Evolutionary conservation across 2,797 vertebrate species (phyloP).

Genomic region (Erithacus rubecula): DNA sequence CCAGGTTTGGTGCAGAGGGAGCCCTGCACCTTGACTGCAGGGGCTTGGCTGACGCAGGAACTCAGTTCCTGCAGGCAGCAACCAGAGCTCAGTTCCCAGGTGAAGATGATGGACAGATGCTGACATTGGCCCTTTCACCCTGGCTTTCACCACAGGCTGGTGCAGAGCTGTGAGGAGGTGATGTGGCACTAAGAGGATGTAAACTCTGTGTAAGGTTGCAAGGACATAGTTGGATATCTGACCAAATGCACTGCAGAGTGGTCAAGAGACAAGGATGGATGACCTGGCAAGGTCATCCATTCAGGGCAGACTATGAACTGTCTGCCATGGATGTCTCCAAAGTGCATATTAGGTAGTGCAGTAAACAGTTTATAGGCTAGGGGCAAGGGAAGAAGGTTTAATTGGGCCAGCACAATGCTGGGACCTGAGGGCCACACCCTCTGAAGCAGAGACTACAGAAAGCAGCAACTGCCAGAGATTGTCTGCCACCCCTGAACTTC

Average conservation of each 20-base stretch:
- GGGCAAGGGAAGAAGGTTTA: neutral
- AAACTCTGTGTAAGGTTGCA: neutral
- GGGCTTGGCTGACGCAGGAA: neutral
- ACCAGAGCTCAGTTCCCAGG: neutral
- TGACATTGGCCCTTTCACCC: neutral
- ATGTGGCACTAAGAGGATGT: neutral
- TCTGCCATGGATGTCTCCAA: neutral
- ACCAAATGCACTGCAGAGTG: neutral
- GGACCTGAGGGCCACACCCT: neutral
- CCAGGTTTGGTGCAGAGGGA: neutral
- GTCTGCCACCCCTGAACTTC: neutral
- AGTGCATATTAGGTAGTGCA: neutral
- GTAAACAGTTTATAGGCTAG: neutral
- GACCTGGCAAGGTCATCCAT: neutral
- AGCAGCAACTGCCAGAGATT: neutral
- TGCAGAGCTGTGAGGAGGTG: neutral
- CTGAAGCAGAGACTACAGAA: neutral
- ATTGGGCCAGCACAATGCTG: neutral
- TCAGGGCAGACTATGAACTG: neutral
- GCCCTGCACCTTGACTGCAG: neutral
- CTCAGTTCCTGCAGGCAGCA: neutral
- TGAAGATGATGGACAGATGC: neutral
- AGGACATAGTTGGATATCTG: fast-evolving
- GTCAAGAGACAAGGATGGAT: neutral
- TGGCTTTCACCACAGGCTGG: neutral